Evolutionary conservation across 2,113 vertebrate species (phyloP).

Genomic region (Elephantulus edwardii): DNA sequence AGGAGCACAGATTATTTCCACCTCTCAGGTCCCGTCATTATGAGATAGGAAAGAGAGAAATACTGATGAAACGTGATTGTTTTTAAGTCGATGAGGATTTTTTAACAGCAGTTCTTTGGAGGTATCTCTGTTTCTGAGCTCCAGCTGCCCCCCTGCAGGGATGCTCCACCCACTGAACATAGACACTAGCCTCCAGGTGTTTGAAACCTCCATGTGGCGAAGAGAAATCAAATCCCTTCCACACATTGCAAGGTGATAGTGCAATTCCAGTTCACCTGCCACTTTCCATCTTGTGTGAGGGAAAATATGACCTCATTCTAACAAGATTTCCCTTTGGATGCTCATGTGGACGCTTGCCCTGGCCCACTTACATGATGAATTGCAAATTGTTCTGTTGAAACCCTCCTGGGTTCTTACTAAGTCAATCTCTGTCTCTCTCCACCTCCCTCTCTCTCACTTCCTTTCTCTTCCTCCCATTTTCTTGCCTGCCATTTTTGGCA

Average conservation of each 20-base stretch:
- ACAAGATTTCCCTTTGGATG: neutral
- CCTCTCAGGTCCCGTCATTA: neutral
- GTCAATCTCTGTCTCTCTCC: neutral
- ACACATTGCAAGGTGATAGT: neutral
- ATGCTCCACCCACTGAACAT: neutral
- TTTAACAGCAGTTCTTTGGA: neutral
- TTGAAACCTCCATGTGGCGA: neutral
- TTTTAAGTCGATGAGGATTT: neutral
- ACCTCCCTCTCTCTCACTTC: neutral
- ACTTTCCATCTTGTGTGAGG: neutral
- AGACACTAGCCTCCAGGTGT: neutral
- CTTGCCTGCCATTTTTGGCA: neutral
- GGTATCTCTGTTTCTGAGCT: neutral
- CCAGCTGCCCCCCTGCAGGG: neutral
- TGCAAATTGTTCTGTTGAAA: neutral
- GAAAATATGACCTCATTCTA: neutral
- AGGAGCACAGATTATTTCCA: neutral
- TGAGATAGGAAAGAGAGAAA: neutral
- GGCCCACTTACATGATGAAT: neutral
- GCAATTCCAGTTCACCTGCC: neutral
- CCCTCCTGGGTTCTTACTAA: neutral
- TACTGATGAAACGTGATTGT: neutral
- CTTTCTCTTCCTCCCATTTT: neutral
- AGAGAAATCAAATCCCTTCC: neutral
- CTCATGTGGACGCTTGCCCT: fast-evolving